These are phyloP conservation scores for Scarus forsteni DNA, from an alignment of 2,797 vertebrate genomes.

Conservation along the genomic window DNA sequence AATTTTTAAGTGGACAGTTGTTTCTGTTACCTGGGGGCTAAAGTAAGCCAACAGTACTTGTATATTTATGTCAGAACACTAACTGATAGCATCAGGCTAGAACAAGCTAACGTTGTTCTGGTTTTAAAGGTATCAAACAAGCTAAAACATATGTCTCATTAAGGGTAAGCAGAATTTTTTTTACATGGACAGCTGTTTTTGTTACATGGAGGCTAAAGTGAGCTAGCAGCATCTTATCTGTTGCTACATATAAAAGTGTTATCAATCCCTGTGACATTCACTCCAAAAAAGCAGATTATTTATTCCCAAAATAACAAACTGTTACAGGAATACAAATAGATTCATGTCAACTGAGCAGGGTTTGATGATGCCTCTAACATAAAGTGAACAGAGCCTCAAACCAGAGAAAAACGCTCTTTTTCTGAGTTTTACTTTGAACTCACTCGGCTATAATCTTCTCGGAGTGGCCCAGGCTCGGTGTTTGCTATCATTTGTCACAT, in stretches of 20 bases:
- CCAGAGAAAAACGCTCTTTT: conserved; percentile 25
- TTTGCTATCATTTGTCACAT: conserved; percentile 81
- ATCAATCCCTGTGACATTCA: not conserved
- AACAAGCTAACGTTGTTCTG: too few species aligned
- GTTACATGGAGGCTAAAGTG: not conserved
- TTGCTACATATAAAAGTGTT: not conserved
- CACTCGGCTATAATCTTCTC: conserved; percentile 64
- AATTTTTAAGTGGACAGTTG: too few species aligned
- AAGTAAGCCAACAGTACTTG: too few species aligned
- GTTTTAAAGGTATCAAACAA: too few species aligned
- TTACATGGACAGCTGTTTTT: too few species aligned
- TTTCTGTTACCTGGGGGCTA: too few species aligned
- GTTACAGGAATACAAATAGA: conserved; percentile 48
- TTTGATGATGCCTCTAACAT: conserved; percentile 33
- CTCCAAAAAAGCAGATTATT: not conserved
- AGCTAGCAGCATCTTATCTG: not conserved
- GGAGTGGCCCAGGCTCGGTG: conserved; percentile 58
- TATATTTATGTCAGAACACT: too few species aligned
- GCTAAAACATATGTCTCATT: too few species aligned
- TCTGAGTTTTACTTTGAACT: conserved; percentile 36
- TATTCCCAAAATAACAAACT: not conserved
- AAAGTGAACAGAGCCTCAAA: conserved; percentile 16
- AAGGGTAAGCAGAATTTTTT: too few species aligned
- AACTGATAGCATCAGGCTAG: too few species aligned
- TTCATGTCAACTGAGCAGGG: conserved; percentile 29